phyloP scores from a whole-genome alignment of 1,140 invertebrate species.

The Solen grandis region DNA sequence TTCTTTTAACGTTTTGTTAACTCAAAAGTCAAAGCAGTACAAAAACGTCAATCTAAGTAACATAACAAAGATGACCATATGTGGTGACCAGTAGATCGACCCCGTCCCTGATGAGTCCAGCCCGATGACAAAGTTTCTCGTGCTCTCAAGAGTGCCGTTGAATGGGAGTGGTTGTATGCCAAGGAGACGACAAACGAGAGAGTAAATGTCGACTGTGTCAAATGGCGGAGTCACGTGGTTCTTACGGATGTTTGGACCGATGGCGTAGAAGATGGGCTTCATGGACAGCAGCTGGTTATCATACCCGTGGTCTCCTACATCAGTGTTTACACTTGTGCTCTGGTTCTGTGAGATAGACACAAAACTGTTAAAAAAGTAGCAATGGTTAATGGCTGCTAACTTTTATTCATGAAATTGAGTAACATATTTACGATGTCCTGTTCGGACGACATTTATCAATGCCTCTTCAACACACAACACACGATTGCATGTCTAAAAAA shows the following conservation, averaged over 20 bases:
- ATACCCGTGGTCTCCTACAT: slow-evolving; percentile 88
- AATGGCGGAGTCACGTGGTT: slow-evolving; percentile 82
- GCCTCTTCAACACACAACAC: too few relatives aligned
- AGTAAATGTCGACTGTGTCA: slow-evolving; percentile 85
- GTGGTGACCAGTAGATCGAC: too few relatives aligned
- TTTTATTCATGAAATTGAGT: not conserved
- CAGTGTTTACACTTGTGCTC: too few relatives aligned
- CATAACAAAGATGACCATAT: too few relatives aligned
- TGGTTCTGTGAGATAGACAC: not conserved
- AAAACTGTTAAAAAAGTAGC: not conserved
- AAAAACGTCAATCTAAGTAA: too few relatives aligned
- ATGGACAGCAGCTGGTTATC: slow-evolving; percentile 84
- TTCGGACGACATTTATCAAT: too few relatives aligned
- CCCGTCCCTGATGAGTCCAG: too few relatives aligned
- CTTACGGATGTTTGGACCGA: slow-evolving; percentile 84
- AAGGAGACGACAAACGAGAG: slow-evolving; percentile 85
- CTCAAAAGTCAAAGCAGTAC: too few relatives aligned
- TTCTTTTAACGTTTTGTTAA: too few relatives aligned
- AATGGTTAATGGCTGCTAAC: not conserved
- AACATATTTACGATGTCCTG: too few relatives aligned
- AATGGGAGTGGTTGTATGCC: slow-evolving; percentile 60
- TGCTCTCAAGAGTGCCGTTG: slow-evolving; percentile 63
- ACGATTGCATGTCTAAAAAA: too few relatives aligned
- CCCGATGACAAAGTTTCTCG: not conserved
- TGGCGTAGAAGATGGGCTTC: slow-evolving; percentile 87